Evolutionary conservation across 2,797 vertebrate genomes (phyloP).

Genomic region (Pipistrellus kuhlii): DNA sequence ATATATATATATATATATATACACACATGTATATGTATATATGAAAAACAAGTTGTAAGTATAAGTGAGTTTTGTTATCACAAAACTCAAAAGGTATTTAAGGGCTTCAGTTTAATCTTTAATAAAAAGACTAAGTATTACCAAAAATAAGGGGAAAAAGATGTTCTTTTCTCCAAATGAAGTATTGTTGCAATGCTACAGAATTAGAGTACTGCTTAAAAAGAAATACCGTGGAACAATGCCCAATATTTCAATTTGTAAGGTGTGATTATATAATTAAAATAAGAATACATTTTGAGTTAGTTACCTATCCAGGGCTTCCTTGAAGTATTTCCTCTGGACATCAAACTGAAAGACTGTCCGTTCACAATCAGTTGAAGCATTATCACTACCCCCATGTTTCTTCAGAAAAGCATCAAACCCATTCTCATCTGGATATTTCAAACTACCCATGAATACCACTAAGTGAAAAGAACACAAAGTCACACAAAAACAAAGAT

Average conservation of each 20-base stretch:
- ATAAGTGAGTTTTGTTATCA: background rate
- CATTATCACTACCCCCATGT: slow-evolving; percentile 96
- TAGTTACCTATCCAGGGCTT: slow-evolving; percentile 95
- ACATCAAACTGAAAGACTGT: slow-evolving; percentile 98
- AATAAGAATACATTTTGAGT: slow-evolving; percentile 58
- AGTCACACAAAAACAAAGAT: slow-evolving; percentile 64
- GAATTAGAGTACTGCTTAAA: slow-evolving; percentile 25
- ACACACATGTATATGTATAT: too few species aligned
- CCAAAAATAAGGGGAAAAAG: background rate
- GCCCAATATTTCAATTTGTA: slow-evolving; percentile 31
- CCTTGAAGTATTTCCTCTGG: slow-evolving; percentile 95
- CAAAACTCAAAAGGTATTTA: slow-evolving; percentile 25
- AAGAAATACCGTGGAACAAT: slow-evolving; percentile 46
- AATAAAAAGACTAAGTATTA: slow-evolving; percentile 52
- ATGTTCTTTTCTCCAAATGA: background rate
- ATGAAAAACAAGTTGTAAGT: too few species aligned
- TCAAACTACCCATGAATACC: slow-evolving; percentile 99
- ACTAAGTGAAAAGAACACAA: slow-evolving; percentile 87
- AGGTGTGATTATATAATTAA: slow-evolving; percentile 45
- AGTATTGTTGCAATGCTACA: slow-evolving; percentile 47
- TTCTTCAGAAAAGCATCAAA: slow-evolving; percentile 98
- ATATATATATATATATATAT: too few species aligned
- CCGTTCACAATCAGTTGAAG: slow-evolving; percentile 96
- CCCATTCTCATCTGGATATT: slow-evolving; percentile 96
- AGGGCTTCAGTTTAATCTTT: slow-evolving; percentile 43